phyloP scores from a whole-genome alignment of 92 coral and sea anemone species.

The Heteractis magnifica region DNA sequence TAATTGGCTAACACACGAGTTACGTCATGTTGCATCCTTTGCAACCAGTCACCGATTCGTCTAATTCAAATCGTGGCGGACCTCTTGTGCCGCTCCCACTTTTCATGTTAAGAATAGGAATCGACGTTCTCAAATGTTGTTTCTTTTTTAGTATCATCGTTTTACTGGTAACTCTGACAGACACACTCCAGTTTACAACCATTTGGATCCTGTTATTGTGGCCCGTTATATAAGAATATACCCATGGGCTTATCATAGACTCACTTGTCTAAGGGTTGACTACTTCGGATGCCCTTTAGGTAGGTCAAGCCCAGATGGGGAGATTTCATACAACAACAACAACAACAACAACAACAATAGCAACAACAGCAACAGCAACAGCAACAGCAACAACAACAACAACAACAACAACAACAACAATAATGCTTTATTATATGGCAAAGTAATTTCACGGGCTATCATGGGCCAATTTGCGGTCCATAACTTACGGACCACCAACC shows the following conservation, averaged over 20 bases:
- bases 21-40: too few relatives aligned
- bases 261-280: slow-evolving; percentile 48
- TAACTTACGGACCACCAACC: too few relatives aligned
- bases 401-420: too few relatives aligned
- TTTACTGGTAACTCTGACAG: slow-evolving; percentile 54
- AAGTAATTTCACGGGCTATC: too few relatives aligned
- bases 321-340: background rate
- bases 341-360: too few relatives aligned
- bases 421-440: too few relatives aligned
- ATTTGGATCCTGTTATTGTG: slow-evolving; percentile 33
- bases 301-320: background rate
- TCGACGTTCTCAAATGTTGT: background rate
- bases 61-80: too few relatives aligned
- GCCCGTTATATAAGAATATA: slow-evolving; percentile 45
- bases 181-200: slow-evolving; percentile 48
- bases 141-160: slow-evolving; percentile 3
- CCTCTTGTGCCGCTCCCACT: background rate
- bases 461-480: too few relatives aligned
- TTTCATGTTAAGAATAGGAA: background rate
- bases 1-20: too few relatives aligned
- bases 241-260: slow-evolving; percentile 1
- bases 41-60: too few relatives aligned
- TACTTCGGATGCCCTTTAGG: slow-evolving; percentile 53
- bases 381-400: too few relatives aligned
- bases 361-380: too few relatives aligned